Evolutionary conservation across 1,140 invertebrate genomes (phyloP).

Genomic region (Magallana angulata): DNA sequence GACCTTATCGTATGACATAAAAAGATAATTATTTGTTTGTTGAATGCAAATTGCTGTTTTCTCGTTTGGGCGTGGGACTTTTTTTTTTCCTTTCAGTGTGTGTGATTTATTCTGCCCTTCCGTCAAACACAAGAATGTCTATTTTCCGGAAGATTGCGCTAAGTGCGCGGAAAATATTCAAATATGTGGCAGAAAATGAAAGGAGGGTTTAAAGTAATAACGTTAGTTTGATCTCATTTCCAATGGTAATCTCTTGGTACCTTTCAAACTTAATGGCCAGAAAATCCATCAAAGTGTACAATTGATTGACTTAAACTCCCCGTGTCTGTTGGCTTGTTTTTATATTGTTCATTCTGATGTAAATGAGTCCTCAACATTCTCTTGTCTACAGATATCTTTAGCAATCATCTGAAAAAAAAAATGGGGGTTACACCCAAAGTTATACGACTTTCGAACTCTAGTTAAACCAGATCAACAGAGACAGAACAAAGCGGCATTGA

Average conservation of each 20-base stretch:
- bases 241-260: too few relatives aligned
- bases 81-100: not conserved
- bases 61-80: not conserved
- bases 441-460: not conserved
- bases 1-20: not conserved
- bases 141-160: conserved; percentile 28
- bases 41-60: conserved; percentile 1
- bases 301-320: not conserved
- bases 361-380: not conserved
- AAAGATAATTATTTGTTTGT: conserved; percentile 32
- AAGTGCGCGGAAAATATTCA: conserved; percentile 18
- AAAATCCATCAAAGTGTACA: not conserved
- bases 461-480: not conserved
- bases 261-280: not conserved
- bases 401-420: not conserved
- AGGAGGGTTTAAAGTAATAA: not conserved
- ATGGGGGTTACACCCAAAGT: conserved; percentile 14
- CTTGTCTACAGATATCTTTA: not conserved
- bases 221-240: not conserved
- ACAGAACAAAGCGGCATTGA: not conserved
- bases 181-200: conserved; percentile 6
- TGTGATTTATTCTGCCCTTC: conserved; percentile 32
- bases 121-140: conserved; percentile 22
- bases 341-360: not conserved
- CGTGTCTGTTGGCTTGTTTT: not conserved